Percentiles rank a stretch among this genome's conserved stretches.
phyloP scores from a whole-genome alignment of 2,797 vertebrate species.

The Fundulus diaphanus region DNA sequence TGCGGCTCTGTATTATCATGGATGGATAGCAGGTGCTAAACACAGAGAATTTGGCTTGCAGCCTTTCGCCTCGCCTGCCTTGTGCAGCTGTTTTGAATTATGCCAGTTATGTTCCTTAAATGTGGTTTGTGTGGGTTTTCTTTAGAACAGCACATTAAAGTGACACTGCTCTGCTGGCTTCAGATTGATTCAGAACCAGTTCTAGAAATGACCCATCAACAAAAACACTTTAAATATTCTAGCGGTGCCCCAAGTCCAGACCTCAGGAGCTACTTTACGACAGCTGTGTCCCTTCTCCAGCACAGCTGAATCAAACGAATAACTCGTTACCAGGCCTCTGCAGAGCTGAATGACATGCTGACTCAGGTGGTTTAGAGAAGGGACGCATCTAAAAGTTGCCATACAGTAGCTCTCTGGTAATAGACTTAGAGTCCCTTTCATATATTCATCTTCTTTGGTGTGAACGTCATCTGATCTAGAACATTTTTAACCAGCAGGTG shows the following conservation, averaged over 20 bases:
- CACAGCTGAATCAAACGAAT: too few relatives aligned
- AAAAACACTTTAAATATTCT: neutral
- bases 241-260: neutral
- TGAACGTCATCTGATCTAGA: slow-evolving; percentile 36
- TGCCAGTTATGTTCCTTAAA: slow-evolving; percentile 29
- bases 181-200: neutral
- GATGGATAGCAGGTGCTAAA: neutral
- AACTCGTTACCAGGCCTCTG: too few relatives aligned
- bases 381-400: too few relatives aligned
- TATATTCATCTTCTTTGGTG: slow-evolving; percentile 4
- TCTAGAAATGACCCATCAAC: slow-evolving; percentile 5
- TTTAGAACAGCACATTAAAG: neutral
- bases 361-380: too few relatives aligned
- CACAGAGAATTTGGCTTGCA: slow-evolving; percentile 22
- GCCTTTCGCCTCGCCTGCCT: slow-evolving; percentile 11
- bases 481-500: slow-evolving; percentile 31
- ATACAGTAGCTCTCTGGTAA: too few relatives aligned
- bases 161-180: neutral
- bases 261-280: neutral
- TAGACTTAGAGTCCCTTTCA: too few relatives aligned
- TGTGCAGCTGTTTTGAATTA: slow-evolving; percentile 51
- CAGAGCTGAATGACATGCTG: too few relatives aligned
- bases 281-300: neutral
- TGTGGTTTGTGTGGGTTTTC: slow-evolving; percentile 24
- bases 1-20: neutral